These are phyloP conservation scores for Serilophus lunatus DNA, from an alignment of 2,113 vertebrate species.

Conservation along the genomic window DNA sequence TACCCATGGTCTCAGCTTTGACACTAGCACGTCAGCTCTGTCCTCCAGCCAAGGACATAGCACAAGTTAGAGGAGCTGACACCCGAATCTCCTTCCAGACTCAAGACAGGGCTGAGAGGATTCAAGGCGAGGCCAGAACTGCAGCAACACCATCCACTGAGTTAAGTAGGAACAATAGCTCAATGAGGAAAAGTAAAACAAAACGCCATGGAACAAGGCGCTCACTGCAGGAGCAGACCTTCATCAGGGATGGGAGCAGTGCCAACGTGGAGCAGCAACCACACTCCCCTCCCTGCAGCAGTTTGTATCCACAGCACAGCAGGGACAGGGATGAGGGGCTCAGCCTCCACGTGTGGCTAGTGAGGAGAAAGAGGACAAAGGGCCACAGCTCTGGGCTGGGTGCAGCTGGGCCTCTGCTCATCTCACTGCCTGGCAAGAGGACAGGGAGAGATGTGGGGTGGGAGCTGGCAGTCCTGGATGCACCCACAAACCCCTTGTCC, in stretches of 20 bases:
- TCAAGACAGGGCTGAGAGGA: not conserved
- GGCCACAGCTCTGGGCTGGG: not conserved
- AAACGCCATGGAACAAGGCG: not conserved
- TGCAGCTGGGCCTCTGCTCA: not conserved
- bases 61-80: not conserved
- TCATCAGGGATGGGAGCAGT: not conserved
- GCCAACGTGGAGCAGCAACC: no score
- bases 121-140: not conserved
- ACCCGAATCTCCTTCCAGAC: not conserved
- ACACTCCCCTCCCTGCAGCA: not conserved
- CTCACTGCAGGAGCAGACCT: not conserved
- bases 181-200: not conserved
- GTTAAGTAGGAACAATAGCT: fast-evolving
- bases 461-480: not conserved
- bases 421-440: not conserved
- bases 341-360: fast-evolving
- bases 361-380: not conserved
- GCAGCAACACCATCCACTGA: not conserved
- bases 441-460: no score
- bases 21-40: not conserved
- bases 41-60: not conserved
- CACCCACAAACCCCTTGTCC: not conserved
- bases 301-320: not conserved
- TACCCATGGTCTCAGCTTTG: not conserved
- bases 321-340: not conserved